These are phyloP conservation scores for Hemitrygon akajei DNA, from an alignment of 2,797 vertebrate species.

Conservation along the genomic window DNA sequence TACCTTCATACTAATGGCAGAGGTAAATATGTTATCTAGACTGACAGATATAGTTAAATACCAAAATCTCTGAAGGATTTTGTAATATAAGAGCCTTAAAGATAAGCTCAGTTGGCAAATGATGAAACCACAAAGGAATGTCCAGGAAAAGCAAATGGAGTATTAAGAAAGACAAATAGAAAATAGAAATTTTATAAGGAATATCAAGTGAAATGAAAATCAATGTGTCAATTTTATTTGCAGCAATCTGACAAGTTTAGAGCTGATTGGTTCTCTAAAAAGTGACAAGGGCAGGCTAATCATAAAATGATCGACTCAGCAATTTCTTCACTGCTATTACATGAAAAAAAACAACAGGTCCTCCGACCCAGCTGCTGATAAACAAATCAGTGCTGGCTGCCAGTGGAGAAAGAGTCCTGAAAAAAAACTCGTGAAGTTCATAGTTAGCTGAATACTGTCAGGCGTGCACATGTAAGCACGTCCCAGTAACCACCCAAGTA, in stretches of 20 bases:
- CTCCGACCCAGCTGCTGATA: neutral
- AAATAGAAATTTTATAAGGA: conserved; percentile 2
- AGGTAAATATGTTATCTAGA: neutral
- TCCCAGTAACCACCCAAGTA: no score
- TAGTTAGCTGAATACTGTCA: neutral
- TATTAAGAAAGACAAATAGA: neutral
- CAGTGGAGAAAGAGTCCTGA: neutral
- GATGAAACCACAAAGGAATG: neutral
- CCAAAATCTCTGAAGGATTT: neutral
- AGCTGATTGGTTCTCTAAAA: neutral
- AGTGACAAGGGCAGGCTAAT: conserved; percentile 6
- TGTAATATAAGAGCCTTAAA: neutral
- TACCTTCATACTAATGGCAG: no score
- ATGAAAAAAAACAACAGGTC: neutral
- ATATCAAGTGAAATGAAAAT: conserved; percentile 6
- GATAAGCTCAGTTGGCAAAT: conserved; percentile 1
- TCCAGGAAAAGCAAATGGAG: neutral
- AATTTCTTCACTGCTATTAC: neutral
- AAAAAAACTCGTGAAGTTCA: neutral
- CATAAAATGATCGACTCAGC: neutral
- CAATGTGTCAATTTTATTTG: conserved; percentile 19
- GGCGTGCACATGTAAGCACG: no score
- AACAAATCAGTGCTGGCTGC: neutral
- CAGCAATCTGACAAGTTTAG: neutral
- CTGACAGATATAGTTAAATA: neutral